Evolutionary conservation across 2,113 vertebrate genomes (phyloP).

Genomic region (Takifugu bimaculatus): DNA sequence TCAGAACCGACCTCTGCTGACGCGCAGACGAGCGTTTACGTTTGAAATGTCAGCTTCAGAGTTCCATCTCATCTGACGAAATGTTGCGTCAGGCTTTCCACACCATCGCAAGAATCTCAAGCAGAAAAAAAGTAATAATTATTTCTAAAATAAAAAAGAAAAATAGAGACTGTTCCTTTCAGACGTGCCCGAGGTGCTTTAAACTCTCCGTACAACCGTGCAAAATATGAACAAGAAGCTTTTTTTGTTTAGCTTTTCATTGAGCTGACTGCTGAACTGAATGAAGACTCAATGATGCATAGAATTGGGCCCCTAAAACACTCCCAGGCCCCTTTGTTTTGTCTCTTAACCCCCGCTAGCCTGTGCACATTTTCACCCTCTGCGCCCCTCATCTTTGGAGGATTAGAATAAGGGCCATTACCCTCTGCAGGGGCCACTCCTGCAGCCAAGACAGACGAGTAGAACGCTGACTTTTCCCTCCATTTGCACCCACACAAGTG

Average conservation of each 20-base stretch:
- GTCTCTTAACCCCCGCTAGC: conserved; percentile 24
- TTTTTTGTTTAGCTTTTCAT: conserved; percentile 39
- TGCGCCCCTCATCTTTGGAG: conserved; percentile 43
- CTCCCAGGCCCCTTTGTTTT: conserved; percentile 27
- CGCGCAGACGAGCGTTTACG: no score
- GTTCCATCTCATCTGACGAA: conserved; percentile 29
- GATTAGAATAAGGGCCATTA: conserved; percentile 59
- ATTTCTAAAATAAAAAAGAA: conserved; percentile 46
- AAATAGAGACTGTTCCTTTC: conserved; percentile 26
- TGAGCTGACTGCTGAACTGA: conserved; percentile 50
- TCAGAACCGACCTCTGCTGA: no score
- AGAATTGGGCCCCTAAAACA: conserved; percentile 49
- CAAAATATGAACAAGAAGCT: conserved; percentile 40
- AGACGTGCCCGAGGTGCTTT: neutral
- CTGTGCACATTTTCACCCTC: conserved; percentile 35
- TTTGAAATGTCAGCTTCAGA: no score
- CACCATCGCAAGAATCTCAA: no score
- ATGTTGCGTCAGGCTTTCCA: conserved; percentile 1
- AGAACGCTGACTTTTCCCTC: conserved; percentile 18
- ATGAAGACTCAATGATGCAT: conserved; percentile 64
- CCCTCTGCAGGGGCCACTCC: conserved; percentile 35
- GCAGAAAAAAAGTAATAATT: no score
- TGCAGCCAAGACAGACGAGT: conserved; percentile 30
- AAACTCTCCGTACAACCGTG: conserved; percentile 12
- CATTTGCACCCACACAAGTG: neutral